Conservation (phyloP, 2,888 invertebrate genomes). For the Drosophila kambysellisi region DNA sequence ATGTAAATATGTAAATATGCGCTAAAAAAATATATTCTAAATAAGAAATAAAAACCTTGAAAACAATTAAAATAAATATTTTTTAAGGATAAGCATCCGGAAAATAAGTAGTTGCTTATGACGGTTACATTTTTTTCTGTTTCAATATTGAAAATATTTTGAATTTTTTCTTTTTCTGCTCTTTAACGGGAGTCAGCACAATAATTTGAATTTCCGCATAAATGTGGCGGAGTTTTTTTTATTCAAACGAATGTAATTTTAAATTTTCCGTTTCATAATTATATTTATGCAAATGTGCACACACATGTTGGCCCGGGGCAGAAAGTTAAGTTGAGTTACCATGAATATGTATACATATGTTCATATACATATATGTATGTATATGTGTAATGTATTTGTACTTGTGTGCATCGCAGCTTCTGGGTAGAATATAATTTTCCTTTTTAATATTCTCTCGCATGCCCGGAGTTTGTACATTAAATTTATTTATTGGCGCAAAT, state of each 20-base stretch:
- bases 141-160: not conserved
- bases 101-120: not conserved
- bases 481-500: constrained; percentile 82
- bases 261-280: constrained; percentile 76
- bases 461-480: constrained; percentile 79
- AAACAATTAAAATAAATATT: not conserved
- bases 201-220: constrained; percentile 65
- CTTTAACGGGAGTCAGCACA: constrained; percentile 45
- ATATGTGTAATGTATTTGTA: constrained; percentile 9
- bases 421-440: constrained; percentile 78
- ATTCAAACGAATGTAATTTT: constrained; percentile 64
- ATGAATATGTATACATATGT: constrained; percentile 47
- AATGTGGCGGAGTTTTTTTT: constrained; percentile 50
- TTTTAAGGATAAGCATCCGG: not conserved
- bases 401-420: constrained; percentile 51
- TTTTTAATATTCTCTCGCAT: constrained; percentile 82
- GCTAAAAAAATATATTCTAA: not conserved
- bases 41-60: not conserved
- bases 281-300: constrained; percentile 79
- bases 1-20: too few species aligned
- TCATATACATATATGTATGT: constrained; percentile 3
- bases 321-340: constrained; percentile 34
- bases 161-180: constrained; percentile 25
- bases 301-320: constrained; percentile 19
- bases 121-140: not conserved